Base-by-base conservation (phyloP, 1,140 invertebrate species). In the Anagrus nilaparvatae region DNA sequence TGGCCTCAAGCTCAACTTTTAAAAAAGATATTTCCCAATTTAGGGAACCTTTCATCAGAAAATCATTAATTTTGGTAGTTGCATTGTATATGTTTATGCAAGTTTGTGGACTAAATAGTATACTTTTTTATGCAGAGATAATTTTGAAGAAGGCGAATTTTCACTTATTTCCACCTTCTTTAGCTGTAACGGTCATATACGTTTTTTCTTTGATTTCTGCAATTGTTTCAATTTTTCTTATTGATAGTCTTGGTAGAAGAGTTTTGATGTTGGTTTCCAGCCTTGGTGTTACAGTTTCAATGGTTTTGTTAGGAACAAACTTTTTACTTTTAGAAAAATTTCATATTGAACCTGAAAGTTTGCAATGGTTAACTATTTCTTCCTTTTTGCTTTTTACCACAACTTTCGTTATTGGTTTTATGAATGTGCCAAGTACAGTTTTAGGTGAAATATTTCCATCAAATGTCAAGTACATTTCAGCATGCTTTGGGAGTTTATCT, bases 81-180 rank as follows among this genome's bases (percentile, higher is more conserved):
- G 63, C 75, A 12, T 63, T 87, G 39, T 80, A 82, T 52, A 68
- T 79, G 5, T 79, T 83, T 17, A 83, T 88, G 58, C 82, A 87
- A 54, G 70, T 86, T 23, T 82, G 76, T 37, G 81, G 84, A 1
- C 77, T 84, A n/a, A 81, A 81, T 35, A 79, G 79, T 2, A 70
- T 88, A 14, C 77, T 79, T 49, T 79, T 81, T 20, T 87, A 87
- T 53, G 73, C 81, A 14, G 79, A 84, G 42, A 75, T 77, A 29
- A 85, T 89, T 48, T 76, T 89, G 47, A 71, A 74, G 10, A 61
- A 70, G 27, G 72, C 73, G 13, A 72, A 74, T 30, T 70, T 71
- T 3, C 62, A 47, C 0, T 41, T 55, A 0, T 55, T 78, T 20
- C 55, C 59, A 3, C 60, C 72, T 6, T 60, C 70, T 28, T 61